Evolutionary conservation across 2,888 invertebrate genomes (phyloP), one percentile per base, ranked within the genome.

Genomic region (Urechis unicinctus): DNA sequence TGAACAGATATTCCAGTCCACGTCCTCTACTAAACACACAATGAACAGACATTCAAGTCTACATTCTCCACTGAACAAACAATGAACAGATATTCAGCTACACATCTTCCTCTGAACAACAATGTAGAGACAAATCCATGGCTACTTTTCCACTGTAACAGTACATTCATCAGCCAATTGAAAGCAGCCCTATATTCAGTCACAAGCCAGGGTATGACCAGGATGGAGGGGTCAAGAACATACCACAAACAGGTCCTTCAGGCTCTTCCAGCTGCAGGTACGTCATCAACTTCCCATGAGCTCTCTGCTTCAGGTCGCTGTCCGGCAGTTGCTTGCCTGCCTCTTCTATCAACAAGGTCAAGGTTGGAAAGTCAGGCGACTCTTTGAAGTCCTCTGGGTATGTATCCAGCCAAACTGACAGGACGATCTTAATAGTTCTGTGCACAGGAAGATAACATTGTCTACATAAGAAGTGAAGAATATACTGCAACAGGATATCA

Each of bases 351-450:
- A 97, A 84, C 78, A 88, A 85, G 62, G 85, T 84, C 70, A 97
- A 85, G 68, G 88, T 85, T 50, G 86, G 83, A 76, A 89, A 88
- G 70, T 85, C 84, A 50, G 90, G 89, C 42, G 88, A 83, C 66
- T 89, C 88, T 60, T 86, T 85, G 79, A 90, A 89, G 81, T 98
- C 98, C 79, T 96, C 95, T 43, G 94, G 91, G 79, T 94, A 97
- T 57, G 91, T 89, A 81, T 97, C 96, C 74, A 98, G 80, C 98
- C 98, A 98, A 46, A 96, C 93, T 75, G 93, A 91, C 65, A 97
- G 83, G 44, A 80, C 75, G 30, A 77, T 76, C 53, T 75, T 71
- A 22, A 64, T 47, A 1, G 60, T 55, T 41, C 62, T 61, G 51
- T 21, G 31, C 26, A 25, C 26, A 3, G 30, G 30, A 24, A 22